Evolutionary conservation across 2,888 invertebrate species (phyloP).

Genomic region (Athetis lepigone): DNA sequence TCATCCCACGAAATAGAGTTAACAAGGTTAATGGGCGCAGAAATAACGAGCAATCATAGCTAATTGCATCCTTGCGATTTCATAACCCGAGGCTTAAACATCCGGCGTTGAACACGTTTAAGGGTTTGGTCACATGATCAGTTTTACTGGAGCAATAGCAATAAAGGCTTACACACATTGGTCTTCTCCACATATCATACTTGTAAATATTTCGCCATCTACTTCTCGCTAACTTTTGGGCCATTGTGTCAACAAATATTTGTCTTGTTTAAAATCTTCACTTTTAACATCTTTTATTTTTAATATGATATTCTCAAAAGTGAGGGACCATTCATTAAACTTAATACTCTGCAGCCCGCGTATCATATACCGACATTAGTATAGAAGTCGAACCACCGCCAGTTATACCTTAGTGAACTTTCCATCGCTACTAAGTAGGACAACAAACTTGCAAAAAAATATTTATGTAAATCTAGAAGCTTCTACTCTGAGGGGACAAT

Average conservation of each 20-base stretch:
- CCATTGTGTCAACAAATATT: neutral
- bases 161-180: neutral
- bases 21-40: slow-evolving; percentile 59
- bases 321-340: too few species aligned
- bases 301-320: too few species aligned
- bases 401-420: neutral
- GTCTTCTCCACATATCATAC: neutral
- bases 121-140: slow-evolving; percentile 20
- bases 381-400: neutral
- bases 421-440: neutral
- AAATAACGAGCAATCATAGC: slow-evolving; percentile 52
- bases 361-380: neutral
- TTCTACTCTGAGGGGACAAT: neutral
- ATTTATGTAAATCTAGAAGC: slow-evolving; percentile 1
- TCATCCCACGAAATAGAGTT: slow-evolving; percentile 56
- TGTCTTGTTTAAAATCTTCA: neutral
- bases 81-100: slow-evolving; percentile 45
- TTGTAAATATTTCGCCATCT: neutral
- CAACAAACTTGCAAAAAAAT: slow-evolving; percentile 14
- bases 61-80: slow-evolving; percentile 58
- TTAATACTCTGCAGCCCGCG: too few species aligned
- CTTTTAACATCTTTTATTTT: neutral
- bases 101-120: slow-evolving; percentile 44
- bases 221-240: neutral
- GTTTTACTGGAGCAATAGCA: slow-evolving; percentile 9